Percentiles rank a stretch among this genome's conserved stretches.
These are phyloP conservation scores for Platalea minor DNA, from an alignment of 2,797 vertebrate genomes.

Conservation along the genomic window DNA sequence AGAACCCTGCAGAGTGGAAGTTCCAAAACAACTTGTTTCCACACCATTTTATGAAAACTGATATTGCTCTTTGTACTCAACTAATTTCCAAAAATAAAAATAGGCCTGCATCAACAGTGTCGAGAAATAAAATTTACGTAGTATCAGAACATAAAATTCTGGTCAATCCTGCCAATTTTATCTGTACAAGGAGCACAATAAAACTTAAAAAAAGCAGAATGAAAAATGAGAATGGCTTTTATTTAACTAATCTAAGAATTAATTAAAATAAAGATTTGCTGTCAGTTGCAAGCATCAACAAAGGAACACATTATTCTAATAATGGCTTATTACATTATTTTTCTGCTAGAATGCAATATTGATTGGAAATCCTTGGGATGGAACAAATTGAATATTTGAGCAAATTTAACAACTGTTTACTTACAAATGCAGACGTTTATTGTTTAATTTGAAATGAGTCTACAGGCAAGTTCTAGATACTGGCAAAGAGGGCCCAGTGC, in stretches of 20 bases:
- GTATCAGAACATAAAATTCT: background rate
- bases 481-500: background rate
- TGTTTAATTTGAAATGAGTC: background rate
- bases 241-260: slow-evolving; percentile 39
- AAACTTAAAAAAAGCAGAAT: background rate
- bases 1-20: background rate
- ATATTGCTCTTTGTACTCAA: background rate
- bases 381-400: slow-evolving; percentile 64
- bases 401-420: slow-evolving; percentile 27
- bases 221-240: background rate
- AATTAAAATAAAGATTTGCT: slow-evolving; percentile 62
- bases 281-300: slow-evolving; percentile 31
- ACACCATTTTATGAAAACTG: background rate
- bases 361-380: slow-evolving; percentile 56
- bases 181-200: background rate
- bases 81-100: background rate
- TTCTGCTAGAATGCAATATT: slow-evolving; percentile 55
- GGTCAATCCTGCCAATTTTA: background rate
- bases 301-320: slow-evolving; percentile 38
- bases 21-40: background rate
- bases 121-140: background rate
- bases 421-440: background rate
- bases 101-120: background rate
- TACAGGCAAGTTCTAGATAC: background rate
- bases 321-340: slow-evolving; percentile 50